Evolutionary conservation across 2,888 invertebrate genomes (phyloP).

Genomic region (Oxytorus armatus): DNA sequence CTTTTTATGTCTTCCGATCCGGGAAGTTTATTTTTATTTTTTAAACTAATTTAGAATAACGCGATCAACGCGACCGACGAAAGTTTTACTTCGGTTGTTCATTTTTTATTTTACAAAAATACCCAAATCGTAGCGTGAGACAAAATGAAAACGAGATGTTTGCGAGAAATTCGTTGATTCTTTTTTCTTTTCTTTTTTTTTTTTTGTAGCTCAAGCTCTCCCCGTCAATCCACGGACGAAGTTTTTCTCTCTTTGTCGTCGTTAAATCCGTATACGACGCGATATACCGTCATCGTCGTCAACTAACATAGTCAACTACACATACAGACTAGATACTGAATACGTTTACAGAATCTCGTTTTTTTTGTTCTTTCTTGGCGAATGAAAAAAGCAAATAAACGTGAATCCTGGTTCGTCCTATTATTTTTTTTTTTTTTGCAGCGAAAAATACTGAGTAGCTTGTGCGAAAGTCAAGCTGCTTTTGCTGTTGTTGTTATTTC

Average conservation of each 20-base stretch:
- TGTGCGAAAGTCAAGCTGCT: constrained; percentile 47
- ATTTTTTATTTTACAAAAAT: constrained; percentile 62
- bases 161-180: constrained; percentile 62
- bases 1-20: constrained; percentile 33
- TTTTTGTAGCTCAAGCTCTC: constrained; percentile 59
- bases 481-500: background rate
- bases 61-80: constrained; percentile 35
- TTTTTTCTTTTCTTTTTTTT: constrained; percentile 69
- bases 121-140: constrained; percentile 62
- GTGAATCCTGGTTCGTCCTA: constrained; percentile 9
- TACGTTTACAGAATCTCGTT: constrained; percentile 78
- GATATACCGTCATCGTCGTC: constrained; percentile 56
- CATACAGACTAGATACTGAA: constrained; percentile 81
- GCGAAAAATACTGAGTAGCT: constrained; percentile 27
- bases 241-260: constrained; percentile 14
- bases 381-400: constrained; percentile 16
- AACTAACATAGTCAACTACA: constrained; percentile 79
- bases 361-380: constrained; percentile 9
- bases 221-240: constrained; percentile 64
- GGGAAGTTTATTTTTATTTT: constrained; percentile 15
- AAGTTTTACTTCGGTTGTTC: constrained; percentile 21
- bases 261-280: constrained; percentile 27
- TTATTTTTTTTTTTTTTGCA: constrained; percentile 5
- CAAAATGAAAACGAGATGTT: constrained; percentile 47
- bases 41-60: constrained; percentile 57